Evolutionary conservation across 2,888 invertebrate species (phyloP).

Genomic region (Sepioteuthis lessoniana): DNA sequence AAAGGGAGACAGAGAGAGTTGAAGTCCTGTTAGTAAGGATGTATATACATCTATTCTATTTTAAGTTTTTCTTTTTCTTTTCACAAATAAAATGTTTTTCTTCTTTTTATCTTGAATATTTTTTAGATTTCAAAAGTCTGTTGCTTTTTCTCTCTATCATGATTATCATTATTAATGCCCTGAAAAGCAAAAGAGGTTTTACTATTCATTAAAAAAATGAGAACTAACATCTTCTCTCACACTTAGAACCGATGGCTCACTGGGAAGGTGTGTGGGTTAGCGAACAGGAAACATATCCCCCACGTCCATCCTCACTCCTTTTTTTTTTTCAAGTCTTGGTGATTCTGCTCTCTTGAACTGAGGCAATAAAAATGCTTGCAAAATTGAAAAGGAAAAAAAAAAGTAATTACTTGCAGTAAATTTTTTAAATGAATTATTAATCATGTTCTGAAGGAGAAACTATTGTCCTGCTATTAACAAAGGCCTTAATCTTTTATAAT

Average conservation of each 20-base stretch:
- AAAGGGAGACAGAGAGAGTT: too few relatives aligned
- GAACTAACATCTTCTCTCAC: not conserved
- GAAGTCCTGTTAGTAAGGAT: too few relatives aligned
- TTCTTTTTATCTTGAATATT: too few relatives aligned
- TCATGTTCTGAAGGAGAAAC: not conserved
- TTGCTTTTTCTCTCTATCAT: too few relatives aligned
- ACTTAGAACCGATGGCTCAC: not conserved
- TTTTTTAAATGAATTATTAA: not conserved
- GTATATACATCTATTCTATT: too few relatives aligned
- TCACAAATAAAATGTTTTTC: too few relatives aligned
- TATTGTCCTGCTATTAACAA: not conserved
- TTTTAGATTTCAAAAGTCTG: too few relatives aligned
- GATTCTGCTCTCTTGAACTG: conserved; percentile 9
- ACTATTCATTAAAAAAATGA: too few relatives aligned
- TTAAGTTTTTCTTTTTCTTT: too few relatives aligned
- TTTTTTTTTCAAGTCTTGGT: not conserved
- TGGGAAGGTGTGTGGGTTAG: not conserved
- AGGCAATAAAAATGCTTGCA: not conserved
- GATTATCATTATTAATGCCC: too few relatives aligned
- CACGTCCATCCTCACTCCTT: too few relatives aligned
- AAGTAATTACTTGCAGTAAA: not conserved
- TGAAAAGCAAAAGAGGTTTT: too few relatives aligned
- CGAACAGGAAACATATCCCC: not conserved
- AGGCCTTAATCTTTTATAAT: not conserved
- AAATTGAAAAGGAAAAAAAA: conserved; percentile 5